Evolutionary conservation across 2,113 vertebrate genomes (phyloP).

Genomic region (Hipposideros armiger): DNA sequence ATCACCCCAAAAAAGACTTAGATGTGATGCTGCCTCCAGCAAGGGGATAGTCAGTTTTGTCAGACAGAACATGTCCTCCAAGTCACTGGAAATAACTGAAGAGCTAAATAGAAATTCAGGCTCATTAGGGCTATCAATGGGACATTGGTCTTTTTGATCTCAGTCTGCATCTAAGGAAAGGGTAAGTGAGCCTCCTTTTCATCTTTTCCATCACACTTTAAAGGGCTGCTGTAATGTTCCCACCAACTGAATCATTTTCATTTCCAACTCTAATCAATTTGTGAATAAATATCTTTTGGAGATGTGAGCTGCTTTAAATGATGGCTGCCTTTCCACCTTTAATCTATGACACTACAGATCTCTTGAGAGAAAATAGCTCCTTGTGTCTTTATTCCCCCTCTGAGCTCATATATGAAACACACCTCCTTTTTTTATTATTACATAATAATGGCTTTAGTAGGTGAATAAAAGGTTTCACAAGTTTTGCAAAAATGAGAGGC

Average conservation of each 20-base stretch:
- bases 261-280: conserved; percentile 93
- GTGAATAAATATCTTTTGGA: conserved; percentile 91
- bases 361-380: conserved; percentile 90
- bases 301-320: conserved; percentile 92
- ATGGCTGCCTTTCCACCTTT: conserved; percentile 91
- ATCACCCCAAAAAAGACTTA: not conserved
- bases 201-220: conserved; percentile 90
- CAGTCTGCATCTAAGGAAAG: conserved; percentile 87
- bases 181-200: conserved; percentile 90
- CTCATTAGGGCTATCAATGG: conserved; percentile 88
- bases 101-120: conserved; percentile 80
- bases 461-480: conserved; percentile 91
- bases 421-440: conserved; percentile 89
- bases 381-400: conserved; percentile 86
- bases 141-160: conserved; percentile 89
- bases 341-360: conserved; percentile 89
- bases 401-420: conserved; percentile 86
- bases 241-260: conserved; percentile 92
- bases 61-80: conserved; percentile 49
- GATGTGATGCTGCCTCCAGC: conserved; percentile 31
- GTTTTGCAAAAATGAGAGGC: conserved; percentile 91
- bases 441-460: conserved; percentile 90
- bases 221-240: conserved; percentile 89
- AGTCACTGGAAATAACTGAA: conserved; percentile 77
- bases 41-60: conserved; percentile 14